Base-by-base conservation (phyloP, 1,140 invertebrate species). In the Ostrea denselamellosa region DNA sequence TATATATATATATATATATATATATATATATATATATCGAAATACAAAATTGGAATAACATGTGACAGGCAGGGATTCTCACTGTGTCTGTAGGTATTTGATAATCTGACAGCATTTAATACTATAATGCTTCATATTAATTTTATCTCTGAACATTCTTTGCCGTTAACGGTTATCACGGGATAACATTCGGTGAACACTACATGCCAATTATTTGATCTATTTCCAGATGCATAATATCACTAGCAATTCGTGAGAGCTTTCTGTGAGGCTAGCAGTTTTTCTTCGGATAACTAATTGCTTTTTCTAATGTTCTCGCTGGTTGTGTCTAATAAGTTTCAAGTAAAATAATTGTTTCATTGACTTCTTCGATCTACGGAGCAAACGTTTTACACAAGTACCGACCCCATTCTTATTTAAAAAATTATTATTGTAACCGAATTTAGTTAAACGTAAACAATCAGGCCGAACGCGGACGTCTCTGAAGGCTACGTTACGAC, bases 281-380 rank as follows among this genome's bases (percentile, higher is more conserved):
- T 62, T 62, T 62, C 56, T 62, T 62, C 0, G 56, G 56, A 62
- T 62, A 62, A 62, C 56, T 62, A 62, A 62, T 62, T 62, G 56
- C 56, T 17, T 62, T 62, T 62, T 62, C 17, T 62, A 62, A 62
- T 62, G 17, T 62, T 62, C 56, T 62, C 56, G 56, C 56, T 62
- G 17, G 56, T 62, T 62, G 56, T 62, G 56, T 62, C 17, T 62
- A 62, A 62, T 62, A 62, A 62, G 56, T 62, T 62, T 62, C 19
- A 62, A 62, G 56, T 62, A 62, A 62, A 62, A 62, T 62, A 62
- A 62, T 62, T 62, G 56, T 62, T 62, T 19, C 56, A 62, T 62
- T 62, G 56, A 62, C 56, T 62, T 62, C 56, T 62, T 62, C n/a
- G 56, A 17, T 62, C 56, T 19, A 62, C 17, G 14, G 56, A n/a